A percentile compares a stretch with the other conserved stretches of the same genome.
phyloP scores from a whole-genome alignment of 2,888 invertebrate genomes.

The Tachina lurida region DNA sequence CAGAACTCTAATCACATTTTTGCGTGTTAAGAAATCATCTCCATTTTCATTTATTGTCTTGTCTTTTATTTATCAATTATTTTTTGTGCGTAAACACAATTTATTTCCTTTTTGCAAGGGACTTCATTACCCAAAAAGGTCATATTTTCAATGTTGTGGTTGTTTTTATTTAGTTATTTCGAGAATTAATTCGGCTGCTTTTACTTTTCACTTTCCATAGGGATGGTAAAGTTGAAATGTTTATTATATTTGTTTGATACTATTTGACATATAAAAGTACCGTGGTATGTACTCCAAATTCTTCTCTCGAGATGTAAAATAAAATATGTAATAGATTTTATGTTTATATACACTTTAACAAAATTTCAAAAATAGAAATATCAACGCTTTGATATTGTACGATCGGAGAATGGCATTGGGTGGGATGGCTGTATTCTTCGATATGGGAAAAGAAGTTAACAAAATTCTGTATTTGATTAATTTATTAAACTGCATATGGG shows the following conservation, averaged over 20 bases:
- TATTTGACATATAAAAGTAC: background rate
- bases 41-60: constrained; percentile 17
- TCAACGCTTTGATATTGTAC: too few relatives aligned
- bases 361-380: too few relatives aligned
- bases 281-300: too few relatives aligned
- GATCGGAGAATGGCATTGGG: too few relatives aligned
- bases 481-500: too few relatives aligned
- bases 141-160: constrained; percentile 24
- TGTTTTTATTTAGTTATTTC: constrained; percentile 35
- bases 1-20: constrained; percentile 29
- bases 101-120: constrained; percentile 29
- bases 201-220: background rate
- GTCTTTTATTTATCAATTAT: constrained; percentile 47
- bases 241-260: background rate
- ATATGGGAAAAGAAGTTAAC: too few relatives aligned
- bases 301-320: too few relatives aligned
- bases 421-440: too few relatives aligned
- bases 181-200: background rate
- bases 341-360: too few relatives aligned
- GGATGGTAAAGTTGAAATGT: background rate
- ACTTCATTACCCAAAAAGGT: constrained; percentile 23
- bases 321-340: too few relatives aligned
- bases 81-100: constrained; percentile 29
- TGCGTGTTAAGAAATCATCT: constrained; percentile 44
- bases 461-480: too few relatives aligned